These are phyloP conservation scores for Thunnus maccoyii DNA, from an alignment of 2,113 vertebrate species.

Conservation along the genomic window DNA sequence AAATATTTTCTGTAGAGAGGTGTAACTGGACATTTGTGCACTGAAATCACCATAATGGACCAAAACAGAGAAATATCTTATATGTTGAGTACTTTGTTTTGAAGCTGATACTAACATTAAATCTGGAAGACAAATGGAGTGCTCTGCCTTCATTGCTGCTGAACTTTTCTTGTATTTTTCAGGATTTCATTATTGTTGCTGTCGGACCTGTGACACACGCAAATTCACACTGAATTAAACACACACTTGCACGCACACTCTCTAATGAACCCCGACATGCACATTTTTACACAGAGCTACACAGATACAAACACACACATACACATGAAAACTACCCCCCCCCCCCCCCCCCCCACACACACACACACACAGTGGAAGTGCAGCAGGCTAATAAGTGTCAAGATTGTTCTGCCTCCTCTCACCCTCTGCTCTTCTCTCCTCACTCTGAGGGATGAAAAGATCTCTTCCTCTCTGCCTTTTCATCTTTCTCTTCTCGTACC, in stretches of 20 bases:
- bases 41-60: no score
- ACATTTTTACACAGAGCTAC: background rate
- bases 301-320: background rate
- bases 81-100: no score
- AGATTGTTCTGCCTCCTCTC: conserved; percentile 11
- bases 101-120: no score
- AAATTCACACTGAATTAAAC: no score
- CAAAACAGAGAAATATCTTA: no score
- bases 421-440: background rate
- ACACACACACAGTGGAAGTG: background rate
- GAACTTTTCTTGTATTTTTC: background rate
- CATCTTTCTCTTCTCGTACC: conserved; percentile 38
- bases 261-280: background rate
- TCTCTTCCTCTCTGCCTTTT: conserved; percentile 33
- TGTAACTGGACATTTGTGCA: no score
- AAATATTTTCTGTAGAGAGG: no score
- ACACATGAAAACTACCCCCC: background rate
- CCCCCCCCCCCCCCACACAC: no score
- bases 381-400: conserved; percentile 27
- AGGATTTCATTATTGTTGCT: background rate
- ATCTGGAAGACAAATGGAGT: no score
- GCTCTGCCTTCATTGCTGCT: no score
- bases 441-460: conserved; percentile 39
- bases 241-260: no score
- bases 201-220: background rate